Percentiles rank a stretch among this genome's conserved stretches.
These are phyloP conservation scores for Halcyon chelicuti DNA, from an alignment of 2,797 vertebrate genomes.

Conservation along the genomic window DNA sequence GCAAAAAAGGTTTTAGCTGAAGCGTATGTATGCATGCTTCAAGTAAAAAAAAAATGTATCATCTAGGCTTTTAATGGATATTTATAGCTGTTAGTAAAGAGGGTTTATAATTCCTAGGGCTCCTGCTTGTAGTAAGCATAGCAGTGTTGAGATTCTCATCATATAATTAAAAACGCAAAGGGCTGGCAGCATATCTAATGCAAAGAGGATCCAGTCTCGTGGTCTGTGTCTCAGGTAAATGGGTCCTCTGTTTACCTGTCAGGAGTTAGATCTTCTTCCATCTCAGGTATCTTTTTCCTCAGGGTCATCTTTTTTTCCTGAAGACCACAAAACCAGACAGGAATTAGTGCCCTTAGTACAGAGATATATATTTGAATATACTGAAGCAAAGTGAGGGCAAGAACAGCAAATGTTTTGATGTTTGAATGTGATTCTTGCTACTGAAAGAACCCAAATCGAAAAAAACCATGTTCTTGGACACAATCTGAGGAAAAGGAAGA, in stretches of 20 bases:
- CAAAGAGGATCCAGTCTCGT: background rate
- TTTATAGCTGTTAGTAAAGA: background rate
- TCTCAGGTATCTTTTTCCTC: conserved; percentile 66
- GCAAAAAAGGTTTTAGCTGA: background rate
- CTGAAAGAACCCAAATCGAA: background rate
- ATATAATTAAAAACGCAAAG: background rate
- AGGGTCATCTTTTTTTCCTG: conserved; percentile 61
- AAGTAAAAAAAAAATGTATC: background rate
- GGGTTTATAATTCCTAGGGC: background rate
- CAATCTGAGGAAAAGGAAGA: background rate
- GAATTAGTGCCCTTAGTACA: background rate
- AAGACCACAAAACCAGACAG: conserved; percentile 23
- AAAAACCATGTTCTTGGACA: background rate
- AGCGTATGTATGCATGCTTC: background rate
- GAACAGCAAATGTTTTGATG: background rate
- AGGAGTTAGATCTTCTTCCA: conserved; percentile 83
- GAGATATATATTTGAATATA: background rate
- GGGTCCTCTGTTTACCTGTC: conserved; percentile 78
- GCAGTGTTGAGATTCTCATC: background rate
- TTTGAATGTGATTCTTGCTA: background rate
- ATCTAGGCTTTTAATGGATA: background rate
- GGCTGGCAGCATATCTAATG: background rate
- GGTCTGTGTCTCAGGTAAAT: background rate
- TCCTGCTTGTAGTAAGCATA: background rate
- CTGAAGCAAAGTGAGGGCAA: background rate